Evolutionary conservation across 2,888 invertebrate species (phyloP).

Genomic region (Eristalis tenax): DNA sequence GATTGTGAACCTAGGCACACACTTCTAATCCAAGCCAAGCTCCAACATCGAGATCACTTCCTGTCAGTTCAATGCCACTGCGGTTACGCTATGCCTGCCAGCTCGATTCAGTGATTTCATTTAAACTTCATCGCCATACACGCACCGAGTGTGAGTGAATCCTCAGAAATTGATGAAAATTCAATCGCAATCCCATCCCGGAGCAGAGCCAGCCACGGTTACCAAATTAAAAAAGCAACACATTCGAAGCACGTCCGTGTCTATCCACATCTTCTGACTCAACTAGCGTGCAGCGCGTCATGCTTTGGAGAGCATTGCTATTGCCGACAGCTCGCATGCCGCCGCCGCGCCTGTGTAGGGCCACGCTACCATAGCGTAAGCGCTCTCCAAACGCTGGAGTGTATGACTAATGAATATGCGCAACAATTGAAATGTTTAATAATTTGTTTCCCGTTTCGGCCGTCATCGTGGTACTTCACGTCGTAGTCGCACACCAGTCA

Average conservation of each 20-base stretch:
- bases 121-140: neutral
- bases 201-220: conserved; percentile 6
- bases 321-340: conserved; percentile 17
- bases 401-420: conserved; percentile 60
- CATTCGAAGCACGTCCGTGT: conserved; percentile 52
- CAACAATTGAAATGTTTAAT: conserved; percentile 53
- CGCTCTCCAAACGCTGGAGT: neutral
- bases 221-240: neutral
- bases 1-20: too few species aligned
- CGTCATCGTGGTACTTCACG: neutral
- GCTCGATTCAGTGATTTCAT: neutral
- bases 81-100: neutral
- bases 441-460: conserved; percentile 53
- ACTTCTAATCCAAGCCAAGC: neutral
- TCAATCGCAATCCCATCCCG: neutral
- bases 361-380: neutral
- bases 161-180: neutral
- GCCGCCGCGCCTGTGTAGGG: neutral
- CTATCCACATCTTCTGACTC: conserved; percentile 29
- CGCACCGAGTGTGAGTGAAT: neutral
- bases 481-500: neutral
- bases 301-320: conserved; percentile 44
- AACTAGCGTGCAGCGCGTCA: conserved; percentile 31
- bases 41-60: neutral
- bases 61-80: neutral